Conservation (phyloP, 2,113 vertebrate species). For the Gorsachius goisagi region DNA sequence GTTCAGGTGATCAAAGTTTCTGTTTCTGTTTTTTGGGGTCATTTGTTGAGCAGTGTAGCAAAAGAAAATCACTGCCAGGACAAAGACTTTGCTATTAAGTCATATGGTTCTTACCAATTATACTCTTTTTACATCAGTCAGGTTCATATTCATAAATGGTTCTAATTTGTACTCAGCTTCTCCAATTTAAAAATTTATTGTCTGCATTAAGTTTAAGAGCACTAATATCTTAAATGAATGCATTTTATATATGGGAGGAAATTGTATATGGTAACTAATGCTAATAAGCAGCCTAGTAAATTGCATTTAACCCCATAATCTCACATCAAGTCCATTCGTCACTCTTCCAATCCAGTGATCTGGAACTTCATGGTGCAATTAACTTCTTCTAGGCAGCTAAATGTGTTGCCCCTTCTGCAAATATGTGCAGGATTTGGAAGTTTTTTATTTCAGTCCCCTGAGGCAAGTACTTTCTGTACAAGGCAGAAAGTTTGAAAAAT, state of each 20-base stretch:
- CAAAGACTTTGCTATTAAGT: not conserved
- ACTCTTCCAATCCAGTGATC: not conserved
- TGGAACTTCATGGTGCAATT: not conserved
- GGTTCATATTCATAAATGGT: not conserved
- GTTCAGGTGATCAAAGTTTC: not conserved
- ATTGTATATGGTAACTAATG: not conserved
- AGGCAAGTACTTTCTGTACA: not conserved
- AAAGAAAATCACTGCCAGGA: not conserved
- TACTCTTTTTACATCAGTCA: not conserved
- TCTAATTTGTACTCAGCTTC: not conserved
- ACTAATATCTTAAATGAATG: not conserved
- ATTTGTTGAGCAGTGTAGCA: not conserved
- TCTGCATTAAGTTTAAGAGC: not conserved
- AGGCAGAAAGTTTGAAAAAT: not conserved
- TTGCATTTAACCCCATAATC: not conserved
- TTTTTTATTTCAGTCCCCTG: not conserved
- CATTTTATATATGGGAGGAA: not conserved
- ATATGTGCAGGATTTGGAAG: not conserved
- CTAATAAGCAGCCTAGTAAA: not conserved
- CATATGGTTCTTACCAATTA: not conserved
- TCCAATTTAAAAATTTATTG: not conserved
- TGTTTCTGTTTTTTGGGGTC: not conserved
- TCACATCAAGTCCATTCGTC: not conserved
- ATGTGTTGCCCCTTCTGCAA: not conserved
- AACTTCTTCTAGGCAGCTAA: not conserved